Base-by-base conservation (phyloP, 2,113 vertebrate genomes). In the Mixornis gularis region DNA sequence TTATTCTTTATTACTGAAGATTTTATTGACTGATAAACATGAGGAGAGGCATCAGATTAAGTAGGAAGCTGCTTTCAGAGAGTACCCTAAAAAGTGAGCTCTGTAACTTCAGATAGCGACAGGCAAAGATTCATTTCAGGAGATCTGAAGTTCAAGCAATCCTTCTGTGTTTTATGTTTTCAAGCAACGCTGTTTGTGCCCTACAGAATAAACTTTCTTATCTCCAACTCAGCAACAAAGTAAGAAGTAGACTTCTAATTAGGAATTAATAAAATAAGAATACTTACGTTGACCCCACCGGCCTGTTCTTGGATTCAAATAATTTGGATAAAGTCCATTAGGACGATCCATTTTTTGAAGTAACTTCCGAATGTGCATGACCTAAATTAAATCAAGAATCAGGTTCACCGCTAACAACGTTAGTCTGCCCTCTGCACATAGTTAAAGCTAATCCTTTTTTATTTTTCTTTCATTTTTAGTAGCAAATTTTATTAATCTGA, bases 201-300 rank as follows among this genome's bases (percentile, higher is more conserved):
- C 46, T 59, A n/a, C 2, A 56, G 27, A 64, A 51, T 30, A 58
- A 49, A 29, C 26, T 65, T 60, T 77, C 71, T 81, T 36, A 74
- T 52, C 53, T 86, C 30, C 65, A 84, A 48, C 27, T 79, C 53
- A 82, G 26, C 56, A 87, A 55, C 46, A 72, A n/a, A 83, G 7
- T 19, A 90, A 78, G 32, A 46, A 66, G 56, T 0, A 69, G 13
- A 55, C 6, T 29, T 89, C 79, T 79, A 93, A 76, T 27, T 46
- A 87, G 21, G 56, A 96, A 90, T 65, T 51, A 56, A 68, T 74
- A 51, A 87, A 93, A 79, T 25, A 92, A 70, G 52, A 94, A 94
- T 95, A 99, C 99, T 99, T 96, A 99, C 99, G 99, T 51, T 99
- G 99, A 72, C 99, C 99, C 99, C 99, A 99, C 90, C 99, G 99